These are phyloP conservation scores for Synergus umbraculus DNA, from an alignment of 2,888 invertebrate genomes.

Conservation along the genomic window DNA sequence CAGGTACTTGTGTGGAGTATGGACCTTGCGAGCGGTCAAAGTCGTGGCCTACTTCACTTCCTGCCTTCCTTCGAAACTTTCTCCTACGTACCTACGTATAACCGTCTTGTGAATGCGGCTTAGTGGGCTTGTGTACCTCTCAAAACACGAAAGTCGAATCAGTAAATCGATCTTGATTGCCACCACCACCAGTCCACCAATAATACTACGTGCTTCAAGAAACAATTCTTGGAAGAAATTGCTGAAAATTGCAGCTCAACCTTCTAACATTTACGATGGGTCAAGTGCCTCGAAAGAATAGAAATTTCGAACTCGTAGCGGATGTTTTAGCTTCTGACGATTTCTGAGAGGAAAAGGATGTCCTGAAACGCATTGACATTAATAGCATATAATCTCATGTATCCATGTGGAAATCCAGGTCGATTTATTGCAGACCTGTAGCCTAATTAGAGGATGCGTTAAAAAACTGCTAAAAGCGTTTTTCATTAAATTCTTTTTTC, in stretches of 20 bases:
- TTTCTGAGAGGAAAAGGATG: too few species aligned
- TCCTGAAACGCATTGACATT: too few species aligned
- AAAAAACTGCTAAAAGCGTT: too few species aligned
- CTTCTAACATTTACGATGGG: not conserved
- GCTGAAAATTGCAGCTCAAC: too few species aligned
- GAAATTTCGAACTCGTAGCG: too few species aligned
- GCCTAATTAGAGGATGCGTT: too few species aligned
- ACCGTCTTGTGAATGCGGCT: conserved; percentile 56
- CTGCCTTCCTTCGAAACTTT: conserved; percentile 72
- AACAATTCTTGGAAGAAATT: not conserved
- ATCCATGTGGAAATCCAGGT: too few species aligned
- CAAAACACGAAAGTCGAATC: conserved; percentile 58
- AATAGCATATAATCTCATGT: too few species aligned
- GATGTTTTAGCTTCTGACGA: too few species aligned
- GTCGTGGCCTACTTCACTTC: conserved; percentile 77
- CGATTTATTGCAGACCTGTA: too few species aligned
- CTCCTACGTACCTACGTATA: conserved; percentile 66
- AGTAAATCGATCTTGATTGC: conserved; percentile 52
- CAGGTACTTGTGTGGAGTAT: conserved; percentile 63
- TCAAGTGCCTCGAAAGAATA: not conserved
- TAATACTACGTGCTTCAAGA: conserved; percentile 49
- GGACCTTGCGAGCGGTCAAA: conserved; percentile 77
- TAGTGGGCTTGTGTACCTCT: conserved; percentile 58
- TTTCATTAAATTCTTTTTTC: too few species aligned
- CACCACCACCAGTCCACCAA: conserved; percentile 11